Evolutionary conservation across 2,888 invertebrate genomes (phyloP), one percentile per base, ranked within the genome.

Genomic region (Archips crataeganus): DNA sequence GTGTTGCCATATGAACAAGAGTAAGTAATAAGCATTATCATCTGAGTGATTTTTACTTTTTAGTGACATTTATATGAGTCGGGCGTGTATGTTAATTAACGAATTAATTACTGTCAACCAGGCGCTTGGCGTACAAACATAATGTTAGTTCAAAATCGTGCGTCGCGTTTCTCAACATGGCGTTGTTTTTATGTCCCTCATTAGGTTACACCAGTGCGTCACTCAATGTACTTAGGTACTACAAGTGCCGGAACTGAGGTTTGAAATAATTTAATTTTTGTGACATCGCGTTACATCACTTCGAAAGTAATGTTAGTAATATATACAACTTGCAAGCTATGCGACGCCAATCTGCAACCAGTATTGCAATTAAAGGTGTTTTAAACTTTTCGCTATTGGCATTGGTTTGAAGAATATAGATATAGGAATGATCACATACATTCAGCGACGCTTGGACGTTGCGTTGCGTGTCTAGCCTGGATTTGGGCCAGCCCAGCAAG

Each of bases 401-500:
- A 15, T 42, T 61, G 42, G 51, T 10, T 10, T 11, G 1, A 54
- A 8, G 47, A 57, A 72, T 34, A 60, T 54, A 68, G 57, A 72
- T 34, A 60, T 54, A 68, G 57, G 63, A 73, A 34, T 8, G 59
- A 66, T 63, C 59, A 23, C n/a, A 71, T 65, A 57, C 8, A 54
- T 32, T 32, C 57, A 4, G 57, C 39, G 59, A 66, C 45, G 51
- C 32, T 59, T 59, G 54, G 67, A 60, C 57, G 32, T 67, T 49
- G 60, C 65, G 57, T 78, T 78, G 81, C 82, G 81, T 79, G 82
- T 82, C 77, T 79, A 81, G 80, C 76, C 90, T 93, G 93, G 92
- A 92, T 81, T 77, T 75, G 79, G 86, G 92, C 91, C 92, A 93
- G 91, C 85, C 84, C 84, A 85, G 83, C 85, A 84, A 83, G 87